Base-by-base conservation (phyloP, 2,113 vertebrate genomes). In the Syngnathus floridae region DNA sequence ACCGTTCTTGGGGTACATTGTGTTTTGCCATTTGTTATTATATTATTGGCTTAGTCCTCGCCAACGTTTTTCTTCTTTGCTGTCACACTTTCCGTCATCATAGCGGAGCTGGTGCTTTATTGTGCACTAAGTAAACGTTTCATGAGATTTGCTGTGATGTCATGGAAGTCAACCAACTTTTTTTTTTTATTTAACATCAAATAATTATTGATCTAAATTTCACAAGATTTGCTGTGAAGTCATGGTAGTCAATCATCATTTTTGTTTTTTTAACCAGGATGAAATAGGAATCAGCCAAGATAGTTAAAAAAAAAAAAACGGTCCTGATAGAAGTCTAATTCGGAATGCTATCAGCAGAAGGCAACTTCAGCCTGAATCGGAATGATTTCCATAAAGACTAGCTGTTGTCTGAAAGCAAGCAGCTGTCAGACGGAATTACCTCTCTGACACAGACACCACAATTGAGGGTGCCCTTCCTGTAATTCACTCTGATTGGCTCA, bases 401-500 rank as follows among this genome's bases (percentile, higher is more conserved):
- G 81, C 81, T 84, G 83, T 88, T 89, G 87, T 88, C 82, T 87
- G 84, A 87, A 85, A 86, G 87, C 83, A 85, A 85, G 82, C 85
- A 86, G 88, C 87, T 88, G 88, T 88, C 88, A 88, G 82, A 82
- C 76, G 71, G 84, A 87, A 90, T 90, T 86, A 86, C 86, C 86
- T 82, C 83, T 68, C 75, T 64, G 84, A 88, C 85, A 88, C 80
- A 81, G 84, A 86, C 88, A 88, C 88, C 81, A 80, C 86, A 86
- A 88, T 85, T 82, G 78, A 89, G 83, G 82, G 83, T 74, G 79
- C 83, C 83, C 86, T 85, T 84, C 81, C 87, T 80, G 85, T 88
- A 88, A 89, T 87, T 88, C 87, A 88, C 80, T 84, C 77, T 88
- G 88, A 90, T 89, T 87, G 84, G 85, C 85, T 87, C 81, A 88